Base-by-base conservation (phyloP, 2,888 invertebrate species). In the Teleogryllus oceanicus region DNA sequence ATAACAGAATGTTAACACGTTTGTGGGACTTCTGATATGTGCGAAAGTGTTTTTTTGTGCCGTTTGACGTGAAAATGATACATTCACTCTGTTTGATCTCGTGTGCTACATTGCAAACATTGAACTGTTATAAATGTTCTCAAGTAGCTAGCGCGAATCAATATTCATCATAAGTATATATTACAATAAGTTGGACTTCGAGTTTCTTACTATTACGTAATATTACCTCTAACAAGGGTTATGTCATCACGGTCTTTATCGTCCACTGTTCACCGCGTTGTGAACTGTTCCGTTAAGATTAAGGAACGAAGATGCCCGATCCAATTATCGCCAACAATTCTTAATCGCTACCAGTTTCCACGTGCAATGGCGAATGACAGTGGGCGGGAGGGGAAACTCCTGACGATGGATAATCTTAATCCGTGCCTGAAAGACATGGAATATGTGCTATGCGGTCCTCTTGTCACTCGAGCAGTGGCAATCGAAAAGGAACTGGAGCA, bases 381-480 rank as follows among this genome's bases (percentile, higher is more conserved):
- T 16, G 20, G 18, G 11, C 21, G 18, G 21, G 76, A 24, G 16
- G 24, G 24, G 2, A 51, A 76, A 49, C 50, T 49, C 80, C 84
- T 90, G 78, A 88, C 88, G 74, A 84, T 95, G 84, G 93, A 95
- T 5, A 96, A 92, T 85, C 91, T 99, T 84, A 99, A 98, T 87
- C 96, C 96, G 3, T 92, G 95, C 86, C 92, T 98, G 78, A 92
- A 94, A 84, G 90, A 91, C 82, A 93, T 99, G 94, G 96, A 99
- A 88, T 99, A 99, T 88, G 99, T 99, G 2, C 99, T 99, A 16
- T 92, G 99, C 83, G 99, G 99, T 0, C 98, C 99, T 1, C 90
- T 99, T 81, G 97, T 99, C 78, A 94, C 94, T 80, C 90, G 98
- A 81, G 98, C 99, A 76, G 92, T 92, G 1, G 96, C 97, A 88